Evolutionary conservation across 2,888 invertebrate genomes (phyloP).

Genomic region (Sepiola atlantica): DNA sequence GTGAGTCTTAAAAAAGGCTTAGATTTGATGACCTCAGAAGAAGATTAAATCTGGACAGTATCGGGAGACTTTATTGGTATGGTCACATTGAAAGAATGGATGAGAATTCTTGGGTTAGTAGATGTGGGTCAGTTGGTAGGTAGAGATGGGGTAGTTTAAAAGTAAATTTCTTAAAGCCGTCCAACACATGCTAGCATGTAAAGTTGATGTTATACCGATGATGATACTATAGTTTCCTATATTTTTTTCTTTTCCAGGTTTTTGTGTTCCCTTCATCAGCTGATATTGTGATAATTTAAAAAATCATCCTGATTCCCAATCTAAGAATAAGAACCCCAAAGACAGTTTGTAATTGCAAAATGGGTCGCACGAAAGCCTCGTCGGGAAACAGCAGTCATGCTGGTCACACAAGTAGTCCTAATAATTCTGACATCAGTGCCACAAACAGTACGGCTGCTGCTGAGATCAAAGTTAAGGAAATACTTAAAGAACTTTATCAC

Average conservation of each 20-base stretch:
- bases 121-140: no score
- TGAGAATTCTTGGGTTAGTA: no score
- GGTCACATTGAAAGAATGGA: no score
- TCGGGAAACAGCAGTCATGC: conserved; percentile 51
- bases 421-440: conserved; percentile 55
- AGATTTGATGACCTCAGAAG: no score
- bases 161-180: no score
- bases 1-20: no score
- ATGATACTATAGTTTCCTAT: not conserved
- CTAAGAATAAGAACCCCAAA: not conserved
- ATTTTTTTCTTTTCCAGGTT: not conserved
- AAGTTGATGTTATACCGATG: not conserved
- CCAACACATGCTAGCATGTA: no score
- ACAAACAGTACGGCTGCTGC: conserved; percentile 57
- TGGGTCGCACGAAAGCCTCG: conserved; percentile 59
- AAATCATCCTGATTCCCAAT: not conserved
- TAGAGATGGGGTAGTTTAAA: no score
- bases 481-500: conserved; percentile 84
- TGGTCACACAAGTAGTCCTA: conserved; percentile 55
- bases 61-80: no score
- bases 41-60: no score
- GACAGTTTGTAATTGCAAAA: conserved; percentile 46
- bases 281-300: not conserved
- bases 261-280: not conserved
- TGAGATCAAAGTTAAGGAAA: conserved; percentile 80